Base-by-base conservation (phyloP, 1,140 invertebrate genomes). In the Mya arenaria region DNA sequence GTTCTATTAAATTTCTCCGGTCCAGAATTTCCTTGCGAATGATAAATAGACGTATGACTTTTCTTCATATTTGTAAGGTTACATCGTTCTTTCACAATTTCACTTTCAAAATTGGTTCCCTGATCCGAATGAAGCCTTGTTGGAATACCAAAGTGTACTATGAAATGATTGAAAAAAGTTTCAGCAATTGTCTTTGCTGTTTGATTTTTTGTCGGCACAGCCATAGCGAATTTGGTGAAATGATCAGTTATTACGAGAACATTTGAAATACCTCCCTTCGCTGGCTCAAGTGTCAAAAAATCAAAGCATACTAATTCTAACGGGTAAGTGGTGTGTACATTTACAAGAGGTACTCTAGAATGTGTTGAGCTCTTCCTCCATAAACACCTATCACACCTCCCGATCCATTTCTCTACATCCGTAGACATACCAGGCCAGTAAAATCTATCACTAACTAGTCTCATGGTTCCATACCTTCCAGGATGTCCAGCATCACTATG, bases 221-320 rank as follows among this genome's bases (percentile, higher is more conserved):
- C 82, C 17, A 58, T 2, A 4, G 82, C 30, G 32, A 23, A 80
- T 37, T 80, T 79, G 4, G 82, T 80, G 39, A 80, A 84, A 25
- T 77, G 58, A 52, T 77, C 81, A n/a, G 72, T 83, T 4, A 83
- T 83, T 13, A 83, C 73, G 10, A 83, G 55, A 19, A 83, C 41
- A n/a, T 69, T 52, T 55, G 19, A 1, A 30, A 68, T 30, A 10
- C 55, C 48, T 39, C 62, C 37, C 39, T 69, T 68, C 28, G n/a
- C n/a, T n/a, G 34, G 3, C 13, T 69, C 63, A 4, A 56, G 25
- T 63, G 15, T 55, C 32, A 65, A 23, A 73, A 73, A 48, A 36
- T 60, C 58, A 32, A 32, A 73, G 28, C 1, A 44, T 8, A 82
- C 60, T n/a, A 74, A 32, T 72, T 82, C 80, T 17, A 75, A 17